Base-by-base conservation (phyloP, 1,140 invertebrate species). In the Periplaneta americana region DNA sequence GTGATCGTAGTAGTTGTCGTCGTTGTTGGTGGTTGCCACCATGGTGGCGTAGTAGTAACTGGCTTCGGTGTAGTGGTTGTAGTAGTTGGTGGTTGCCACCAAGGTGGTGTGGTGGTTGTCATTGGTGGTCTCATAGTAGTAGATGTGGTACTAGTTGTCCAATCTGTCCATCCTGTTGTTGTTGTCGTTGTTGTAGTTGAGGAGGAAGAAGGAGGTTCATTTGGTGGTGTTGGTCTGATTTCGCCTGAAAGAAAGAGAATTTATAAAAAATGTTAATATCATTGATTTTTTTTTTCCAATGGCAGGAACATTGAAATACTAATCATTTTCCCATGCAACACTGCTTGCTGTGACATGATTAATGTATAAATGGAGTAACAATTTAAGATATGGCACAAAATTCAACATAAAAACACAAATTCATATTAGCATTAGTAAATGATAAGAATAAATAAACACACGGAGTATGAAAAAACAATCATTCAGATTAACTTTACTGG, bases 161-260 rank as follows among this genome's bases (percentile, higher is more conserved):
- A 83, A 37, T 83, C 79, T 78, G 83, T 82, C n/a, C 75, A 75
- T n/a, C 75, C 39, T 78, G 82, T 85, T 15, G 83, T 83, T 33
- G 84, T 82, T 18, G 81, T 75, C 3, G 84, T 82, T 10, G 81
- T 74, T 74, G 75, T 48, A 31, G 78, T 22, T 31, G 80, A 35
- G 18, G 76, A 75, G 32, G 83, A 81, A 17, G 83, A 39, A n/a
- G 84, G 81, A 35, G 74, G 77, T 66, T 66, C 48, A 66, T 66
- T 84, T n/a, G 87, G 83, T n/a, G 48, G 48, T 28, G 48, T 35
- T 85, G 85, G 17, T 85, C 85, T 87, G 88, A 89, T 87, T 87
- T 66, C 79, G 36, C 74, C 75, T 81, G 6, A 5, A 78, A 28
- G 22, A 28, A 66, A 66, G 28, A 88, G 3, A 87, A 87, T n/a